phyloP scores from a whole-genome alignment of 2,797 vertebrate species.

The Thamnophis elegans region DNA sequence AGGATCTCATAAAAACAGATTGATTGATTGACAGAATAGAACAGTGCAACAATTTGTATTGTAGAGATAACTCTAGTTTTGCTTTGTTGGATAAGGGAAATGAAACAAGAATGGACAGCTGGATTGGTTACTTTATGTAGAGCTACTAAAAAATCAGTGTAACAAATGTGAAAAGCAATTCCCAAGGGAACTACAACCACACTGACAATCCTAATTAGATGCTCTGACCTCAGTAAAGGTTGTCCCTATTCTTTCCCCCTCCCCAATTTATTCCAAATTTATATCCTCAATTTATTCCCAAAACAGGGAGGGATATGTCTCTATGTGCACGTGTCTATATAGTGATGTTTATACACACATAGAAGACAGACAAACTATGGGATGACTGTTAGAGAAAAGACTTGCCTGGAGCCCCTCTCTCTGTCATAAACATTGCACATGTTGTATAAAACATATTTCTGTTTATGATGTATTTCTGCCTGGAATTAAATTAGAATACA shows the following conservation, averaged over 20 bases:
- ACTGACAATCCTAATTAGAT: background rate
- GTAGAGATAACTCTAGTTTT: background rate
- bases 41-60: background rate
- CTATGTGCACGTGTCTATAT: background rate
- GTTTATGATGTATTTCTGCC: constrained; percentile 23
- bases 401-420: background rate
- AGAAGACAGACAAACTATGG: background rate
- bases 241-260: background rate
- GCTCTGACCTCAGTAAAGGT: background rate
- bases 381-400: background rate
- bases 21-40: background rate
- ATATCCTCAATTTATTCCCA: background rate
- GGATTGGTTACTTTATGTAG: background rate
- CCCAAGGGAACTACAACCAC: background rate
- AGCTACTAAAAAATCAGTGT: background rate
- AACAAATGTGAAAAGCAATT: background rate
- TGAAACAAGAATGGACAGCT: background rate
- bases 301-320: background rate
- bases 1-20: background rate
- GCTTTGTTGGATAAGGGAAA: background rate
- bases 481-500: constrained; percentile 32
- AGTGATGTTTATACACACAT: background rate
- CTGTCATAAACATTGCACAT: accelerated
- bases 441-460: background rate
- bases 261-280: background rate